Conservation (phyloP, 2,113 vertebrate species). For the Phainopepla nitens region DNA sequence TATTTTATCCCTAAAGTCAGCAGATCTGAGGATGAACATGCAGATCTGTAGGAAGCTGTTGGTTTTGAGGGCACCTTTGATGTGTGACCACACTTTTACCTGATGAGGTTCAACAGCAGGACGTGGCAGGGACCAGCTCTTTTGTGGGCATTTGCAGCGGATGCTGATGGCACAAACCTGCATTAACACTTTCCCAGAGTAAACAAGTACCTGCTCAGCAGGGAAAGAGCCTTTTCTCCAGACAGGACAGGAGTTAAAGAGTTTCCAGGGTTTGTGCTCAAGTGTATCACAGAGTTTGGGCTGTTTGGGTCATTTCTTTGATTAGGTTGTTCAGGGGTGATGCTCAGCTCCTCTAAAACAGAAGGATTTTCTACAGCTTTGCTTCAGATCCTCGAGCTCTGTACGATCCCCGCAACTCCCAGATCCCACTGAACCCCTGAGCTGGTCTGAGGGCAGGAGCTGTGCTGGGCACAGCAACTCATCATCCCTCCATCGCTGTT, state of each 20-base stretch:
- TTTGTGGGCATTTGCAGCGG: not conserved
- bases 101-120: not conserved
- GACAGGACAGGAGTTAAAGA: not conserved
- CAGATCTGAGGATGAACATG: not conserved
- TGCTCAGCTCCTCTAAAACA: not conserved
- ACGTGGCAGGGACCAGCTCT: rapidly evolving
- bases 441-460: not conserved
- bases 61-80: not conserved
- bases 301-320: not conserved
- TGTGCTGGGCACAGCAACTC: not conserved
- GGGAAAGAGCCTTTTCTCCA: not conserved
- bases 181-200: not conserved
- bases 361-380: not conserved
- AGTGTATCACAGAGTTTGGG: not conserved
- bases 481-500: rapidly evolving
- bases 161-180: not conserved
- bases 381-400: not conserved
- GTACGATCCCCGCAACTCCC: not conserved
- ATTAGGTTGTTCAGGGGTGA: not conserved
- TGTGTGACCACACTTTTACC: not conserved
- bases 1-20: not conserved
- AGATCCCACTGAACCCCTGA: rapidly evolving
- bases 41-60: not conserved
- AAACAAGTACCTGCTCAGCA: not conserved
- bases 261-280: not conserved